Percentiles rank a stretch among this genome's conserved stretches.
These are phyloP conservation scores for Trachymyrmex cornetzi DNA, from an alignment of 1,140 invertebrate species.

Conservation along the genomic window DNA sequence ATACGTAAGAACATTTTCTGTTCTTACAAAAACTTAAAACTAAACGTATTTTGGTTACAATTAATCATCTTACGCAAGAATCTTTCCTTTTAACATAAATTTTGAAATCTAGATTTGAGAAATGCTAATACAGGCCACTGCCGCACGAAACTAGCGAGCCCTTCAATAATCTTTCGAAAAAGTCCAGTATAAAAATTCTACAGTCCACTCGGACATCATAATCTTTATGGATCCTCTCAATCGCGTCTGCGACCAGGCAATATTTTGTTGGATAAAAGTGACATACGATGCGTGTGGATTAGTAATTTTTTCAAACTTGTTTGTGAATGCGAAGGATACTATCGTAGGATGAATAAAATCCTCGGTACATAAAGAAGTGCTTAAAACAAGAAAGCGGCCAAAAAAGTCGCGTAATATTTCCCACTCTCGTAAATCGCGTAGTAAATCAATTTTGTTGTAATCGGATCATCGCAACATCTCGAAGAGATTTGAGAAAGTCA, in stretches of 20 bases:
- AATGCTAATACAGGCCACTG: neutral
- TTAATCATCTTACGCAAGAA: neutral
- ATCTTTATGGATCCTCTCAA: slow-evolving; percentile 59
- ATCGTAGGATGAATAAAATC: slow-evolving; percentile 26
- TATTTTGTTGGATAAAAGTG: slow-evolving; percentile 59
- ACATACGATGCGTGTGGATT: slow-evolving; percentile 51
- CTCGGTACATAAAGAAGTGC: slow-evolving; percentile 29
- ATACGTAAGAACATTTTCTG: neutral
- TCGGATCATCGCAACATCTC: slow-evolving; percentile 13
- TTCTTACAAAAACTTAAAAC: neutral
- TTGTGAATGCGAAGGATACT: slow-evolving; percentile 34
- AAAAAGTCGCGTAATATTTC: neutral
- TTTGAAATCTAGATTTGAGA: neutral
- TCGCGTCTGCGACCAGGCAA: slow-evolving; percentile 53
- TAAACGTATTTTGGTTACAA: neutral
- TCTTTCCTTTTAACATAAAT: neutral
- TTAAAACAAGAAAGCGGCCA: neutral
- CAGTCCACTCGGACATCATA: slow-evolving; percentile 41
- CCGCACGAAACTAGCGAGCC: neutral
- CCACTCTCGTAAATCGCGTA: slow-evolving; percentile 17
- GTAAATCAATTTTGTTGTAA: slow-evolving; percentile 12
- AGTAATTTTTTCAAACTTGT: slow-evolving; percentile 50
- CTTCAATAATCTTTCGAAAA: slow-evolving; percentile 30
- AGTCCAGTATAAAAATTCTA: slow-evolving; percentile 24
- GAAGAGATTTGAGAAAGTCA: no score